Percentiles rank a stretch among this genome's conserved stretches.
Conservation (phyloP, 2,888 invertebrate genomes). For the Icerya purchasi region DNA sequence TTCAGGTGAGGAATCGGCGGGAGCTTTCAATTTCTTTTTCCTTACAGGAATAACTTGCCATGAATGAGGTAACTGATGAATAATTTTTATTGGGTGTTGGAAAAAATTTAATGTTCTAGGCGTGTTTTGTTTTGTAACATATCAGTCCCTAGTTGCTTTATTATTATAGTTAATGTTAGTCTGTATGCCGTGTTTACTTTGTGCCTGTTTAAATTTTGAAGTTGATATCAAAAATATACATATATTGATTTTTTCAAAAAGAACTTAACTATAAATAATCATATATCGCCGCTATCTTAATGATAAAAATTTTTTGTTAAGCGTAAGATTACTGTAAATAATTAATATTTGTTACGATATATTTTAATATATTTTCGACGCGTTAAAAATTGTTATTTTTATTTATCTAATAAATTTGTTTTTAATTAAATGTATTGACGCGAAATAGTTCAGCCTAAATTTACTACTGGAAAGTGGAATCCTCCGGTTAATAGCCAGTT, state of each 20-base stretch:
- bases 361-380: background rate
- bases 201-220: too few species aligned
- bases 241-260: too few species aligned
- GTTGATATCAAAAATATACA: too few species aligned
- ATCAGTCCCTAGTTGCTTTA: too few species aligned
- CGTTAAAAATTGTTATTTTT: background rate
- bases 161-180: too few species aligned
- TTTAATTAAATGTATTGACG: background rate
- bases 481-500: slow-evolving; percentile 74
- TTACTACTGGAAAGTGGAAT: slow-evolving; percentile 80
- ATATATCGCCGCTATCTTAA: too few species aligned
- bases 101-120: too few species aligned
- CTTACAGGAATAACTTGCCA: background rate
- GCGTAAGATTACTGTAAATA: too few species aligned
- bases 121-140: too few species aligned
- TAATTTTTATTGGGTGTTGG: background rate
- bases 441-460: slow-evolving; percentile 56
- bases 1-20: background rate
- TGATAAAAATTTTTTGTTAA: too few species aligned
- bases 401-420: background rate
- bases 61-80: background rate
- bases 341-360: background rate
- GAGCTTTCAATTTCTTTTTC: background rate
- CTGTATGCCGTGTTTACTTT: too few species aligned
- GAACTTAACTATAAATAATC: too few species aligned